Evolutionary conservation across 2,113 vertebrate species (phyloP).

Genomic region (Lynx canadensis): DNA sequence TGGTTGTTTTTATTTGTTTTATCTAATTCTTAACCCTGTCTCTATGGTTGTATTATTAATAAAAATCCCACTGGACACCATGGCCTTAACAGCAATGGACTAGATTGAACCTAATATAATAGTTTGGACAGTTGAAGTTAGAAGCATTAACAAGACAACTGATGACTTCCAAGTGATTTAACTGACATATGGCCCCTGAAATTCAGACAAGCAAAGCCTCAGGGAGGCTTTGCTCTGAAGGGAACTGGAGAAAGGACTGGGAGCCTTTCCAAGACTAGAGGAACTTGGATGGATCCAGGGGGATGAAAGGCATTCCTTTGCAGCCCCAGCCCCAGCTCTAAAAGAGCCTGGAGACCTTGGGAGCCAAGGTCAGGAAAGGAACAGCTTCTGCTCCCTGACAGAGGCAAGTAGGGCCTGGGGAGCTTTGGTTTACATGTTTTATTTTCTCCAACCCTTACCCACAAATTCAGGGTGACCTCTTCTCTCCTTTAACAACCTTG

Average conservation of each 20-base stretch:
- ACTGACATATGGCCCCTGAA: conserved; percentile 33
- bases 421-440: background rate
- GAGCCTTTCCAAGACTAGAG: conserved; percentile 51
- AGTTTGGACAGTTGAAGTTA: conserved; percentile 38
- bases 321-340: background rate
- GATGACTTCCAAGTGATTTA: conserved; percentile 21
- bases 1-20: conserved; percentile 59
- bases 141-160: conserved; percentile 28
- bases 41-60: conserved; percentile 7
- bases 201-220: conserved; percentile 49
- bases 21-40: conserved; percentile 30
- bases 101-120: conserved; percentile 33
- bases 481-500: background rate
- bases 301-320: conserved; percentile 53
- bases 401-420: background rate
- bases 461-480: background rate
- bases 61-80: conserved; percentile 39
- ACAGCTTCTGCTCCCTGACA: background rate
- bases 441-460: background rate
- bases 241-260: conserved; percentile 43
- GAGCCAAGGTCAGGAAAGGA: conserved; percentile 29
- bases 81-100: conserved; percentile 21
- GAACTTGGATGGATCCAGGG: conserved; percentile 25
- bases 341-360: background rate
- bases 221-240: conserved; percentile 47